phyloP scores from a whole-genome alignment of 2,797 vertebrate genomes.

The Merluccius polli region DNA sequence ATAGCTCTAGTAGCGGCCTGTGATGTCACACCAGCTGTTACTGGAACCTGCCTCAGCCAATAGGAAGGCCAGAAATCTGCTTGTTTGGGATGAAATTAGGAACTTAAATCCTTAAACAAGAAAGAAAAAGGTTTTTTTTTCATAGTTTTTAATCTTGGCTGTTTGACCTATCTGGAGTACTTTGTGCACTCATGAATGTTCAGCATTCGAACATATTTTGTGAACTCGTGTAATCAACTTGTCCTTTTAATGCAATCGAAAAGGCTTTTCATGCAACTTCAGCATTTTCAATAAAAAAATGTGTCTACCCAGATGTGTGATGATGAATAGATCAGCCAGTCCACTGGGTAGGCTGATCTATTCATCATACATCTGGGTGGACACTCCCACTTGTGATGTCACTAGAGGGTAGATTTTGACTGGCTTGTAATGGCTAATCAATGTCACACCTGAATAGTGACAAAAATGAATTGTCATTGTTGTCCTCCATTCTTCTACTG shows the following conservation, averaged over 20 bases:
- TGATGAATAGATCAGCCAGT: too few species aligned
- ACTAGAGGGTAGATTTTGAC: too few species aligned
- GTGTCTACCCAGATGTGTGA: too few species aligned
- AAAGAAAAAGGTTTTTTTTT: background rate
- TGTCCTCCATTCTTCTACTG: background rate
- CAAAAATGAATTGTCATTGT: background rate
- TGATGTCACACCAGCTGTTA: constrained; percentile 77
- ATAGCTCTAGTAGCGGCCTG: constrained; percentile 62
- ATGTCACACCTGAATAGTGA: too few species aligned
- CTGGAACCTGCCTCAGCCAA: constrained; percentile 58
- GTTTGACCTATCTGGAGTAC: constrained; percentile 10
- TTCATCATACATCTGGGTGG: too few species aligned
- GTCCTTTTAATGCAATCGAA: constrained; percentile 4
- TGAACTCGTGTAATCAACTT: constrained; percentile 27
- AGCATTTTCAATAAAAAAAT: background rate
- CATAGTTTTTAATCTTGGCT: background rate
- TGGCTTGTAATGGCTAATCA: too few species aligned
- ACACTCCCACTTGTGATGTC: too few species aligned
- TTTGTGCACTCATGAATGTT: constrained; percentile 8
- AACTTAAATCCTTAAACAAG: background rate
- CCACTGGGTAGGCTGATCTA: too few species aligned
- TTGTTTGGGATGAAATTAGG: constrained; percentile 52
- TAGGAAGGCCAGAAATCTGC: constrained; percentile 52
- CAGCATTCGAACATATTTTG: constrained; percentile 20
- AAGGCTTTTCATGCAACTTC: background rate